phyloP scores from a whole-genome alignment of 1,140 invertebrate genomes.

The Megathymus violae region DNA sequence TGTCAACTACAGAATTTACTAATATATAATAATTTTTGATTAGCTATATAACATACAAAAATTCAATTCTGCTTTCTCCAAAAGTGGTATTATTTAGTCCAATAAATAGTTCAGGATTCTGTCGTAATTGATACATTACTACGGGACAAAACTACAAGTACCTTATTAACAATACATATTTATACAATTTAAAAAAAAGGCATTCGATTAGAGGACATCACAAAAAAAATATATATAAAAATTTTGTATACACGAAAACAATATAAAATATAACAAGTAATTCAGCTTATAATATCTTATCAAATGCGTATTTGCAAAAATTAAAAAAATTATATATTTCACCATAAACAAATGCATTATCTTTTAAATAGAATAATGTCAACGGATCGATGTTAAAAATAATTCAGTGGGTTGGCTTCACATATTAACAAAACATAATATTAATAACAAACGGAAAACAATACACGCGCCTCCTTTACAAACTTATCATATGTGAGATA shows the following conservation, averaged over 20 bases:
- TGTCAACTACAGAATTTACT: background rate
- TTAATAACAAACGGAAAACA: background rate
- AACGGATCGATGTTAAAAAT: background rate
- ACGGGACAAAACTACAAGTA: background rate
- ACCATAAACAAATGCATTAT: too few species aligned
- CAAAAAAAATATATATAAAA: too few species aligned
- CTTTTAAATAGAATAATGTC: too few species aligned
- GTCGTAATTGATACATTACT: background rate
- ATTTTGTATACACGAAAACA: background rate
- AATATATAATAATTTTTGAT: slow-evolving; percentile 5
- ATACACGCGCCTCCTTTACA: background rate
- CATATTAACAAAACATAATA: background rate
- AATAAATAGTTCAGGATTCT: too few species aligned
- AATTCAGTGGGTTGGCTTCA: background rate
- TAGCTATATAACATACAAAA: slow-evolving; percentile 1
- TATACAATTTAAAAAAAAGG: background rate
- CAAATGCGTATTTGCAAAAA: too few species aligned
- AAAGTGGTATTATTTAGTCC: too few species aligned
- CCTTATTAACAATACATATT: background rate
- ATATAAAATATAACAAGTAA: background rate
- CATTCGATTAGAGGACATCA: background rate
- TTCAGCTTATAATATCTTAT: too few species aligned
- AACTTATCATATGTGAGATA: background rate
- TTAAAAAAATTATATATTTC: too few species aligned
- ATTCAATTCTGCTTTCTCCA: background rate